phyloP scores from a whole-genome alignment of 2,888 invertebrate species.

The Eilema griseolum region DNA sequence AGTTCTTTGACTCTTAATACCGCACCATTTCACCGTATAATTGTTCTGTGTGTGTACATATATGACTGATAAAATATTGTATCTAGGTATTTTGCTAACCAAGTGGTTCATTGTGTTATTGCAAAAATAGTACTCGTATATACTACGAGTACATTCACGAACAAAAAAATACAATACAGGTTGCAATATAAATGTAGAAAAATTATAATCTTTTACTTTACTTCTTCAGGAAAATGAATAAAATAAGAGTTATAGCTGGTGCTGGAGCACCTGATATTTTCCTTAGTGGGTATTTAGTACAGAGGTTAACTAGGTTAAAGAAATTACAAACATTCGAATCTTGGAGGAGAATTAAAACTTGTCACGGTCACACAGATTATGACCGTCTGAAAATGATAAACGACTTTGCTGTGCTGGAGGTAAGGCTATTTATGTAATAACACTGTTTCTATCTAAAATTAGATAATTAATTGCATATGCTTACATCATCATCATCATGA shows the following conservation, averaged over 20 bases:
- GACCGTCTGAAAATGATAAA: neutral
- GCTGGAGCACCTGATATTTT: neutral
- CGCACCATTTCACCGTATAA: no score
- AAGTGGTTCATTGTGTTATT: no score
- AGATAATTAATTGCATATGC: neutral
- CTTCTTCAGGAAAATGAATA: neutral
- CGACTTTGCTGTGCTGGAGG: constrained; percentile 12
- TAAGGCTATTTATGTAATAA: neutral
- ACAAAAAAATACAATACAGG: no score
- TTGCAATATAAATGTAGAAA: no score
- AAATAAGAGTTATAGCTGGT: neutral
- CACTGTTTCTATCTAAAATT: neutral
- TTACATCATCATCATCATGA: no score
- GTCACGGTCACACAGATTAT: constrained; percentile 2
- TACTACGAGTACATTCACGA: no score
- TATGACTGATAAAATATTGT: no score
- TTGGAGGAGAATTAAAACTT: constrained; percentile 5
- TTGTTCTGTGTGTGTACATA: no score
- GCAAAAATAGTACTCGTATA: no score
- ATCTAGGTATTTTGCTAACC: no score
- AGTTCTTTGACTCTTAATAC: no score
- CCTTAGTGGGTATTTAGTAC: neutral
- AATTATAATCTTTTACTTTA: no score
- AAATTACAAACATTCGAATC: neutral
- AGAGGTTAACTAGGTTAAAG: neutral